Evolutionary conservation across 92 coral and sea anemone genomes (phyloP).

Genomic region (Virgularia gustaviana): DNA sequence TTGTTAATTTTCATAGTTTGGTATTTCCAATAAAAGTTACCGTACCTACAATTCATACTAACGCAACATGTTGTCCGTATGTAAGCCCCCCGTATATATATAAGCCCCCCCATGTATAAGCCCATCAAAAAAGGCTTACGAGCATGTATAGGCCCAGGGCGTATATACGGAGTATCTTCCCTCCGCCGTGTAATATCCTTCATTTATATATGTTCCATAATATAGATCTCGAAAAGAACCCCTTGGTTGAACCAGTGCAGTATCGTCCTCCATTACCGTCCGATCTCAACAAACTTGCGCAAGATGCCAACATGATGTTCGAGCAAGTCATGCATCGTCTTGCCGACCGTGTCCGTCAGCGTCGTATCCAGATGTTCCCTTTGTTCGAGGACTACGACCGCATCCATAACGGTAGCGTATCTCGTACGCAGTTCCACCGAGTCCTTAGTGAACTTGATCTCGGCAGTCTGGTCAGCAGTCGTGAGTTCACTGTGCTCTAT

Average conservation of each 20-base stretch:
- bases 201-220: background rate
- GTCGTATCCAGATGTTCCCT: slow-evolving; percentile 97
- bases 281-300: slow-evolving; percentile 69
- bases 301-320: slow-evolving; percentile 70
- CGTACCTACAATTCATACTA: too few relatives aligned
- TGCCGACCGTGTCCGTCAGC: slow-evolving; percentile 94
- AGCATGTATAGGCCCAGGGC: too few relatives aligned
- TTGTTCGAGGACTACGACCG: slow-evolving; percentile 98
- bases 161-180: too few relatives aligned
- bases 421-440: slow-evolving; percentile 95
- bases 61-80: too few relatives aligned
- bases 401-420: slow-evolving; percentile 95
- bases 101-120: too few relatives aligned
- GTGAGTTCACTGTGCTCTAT: slow-evolving; percentile 77
- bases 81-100: too few relatives aligned
- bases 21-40: too few relatives aligned
- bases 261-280: slow-evolving; percentile 70
- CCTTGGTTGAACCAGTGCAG: slow-evolving; percentile 78
- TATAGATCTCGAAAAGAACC: slow-evolving; percentile 85
- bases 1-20: too few relatives aligned
- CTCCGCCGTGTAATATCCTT: background rate
- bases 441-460: slow-evolving; percentile 94
- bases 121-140: too few relatives aligned
- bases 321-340: slow-evolving; percentile 96
- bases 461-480: slow-evolving; percentile 86